Evolutionary conservation across 2,888 invertebrate species (phyloP).

Genomic region (Scrobipalpa costella): DNA sequence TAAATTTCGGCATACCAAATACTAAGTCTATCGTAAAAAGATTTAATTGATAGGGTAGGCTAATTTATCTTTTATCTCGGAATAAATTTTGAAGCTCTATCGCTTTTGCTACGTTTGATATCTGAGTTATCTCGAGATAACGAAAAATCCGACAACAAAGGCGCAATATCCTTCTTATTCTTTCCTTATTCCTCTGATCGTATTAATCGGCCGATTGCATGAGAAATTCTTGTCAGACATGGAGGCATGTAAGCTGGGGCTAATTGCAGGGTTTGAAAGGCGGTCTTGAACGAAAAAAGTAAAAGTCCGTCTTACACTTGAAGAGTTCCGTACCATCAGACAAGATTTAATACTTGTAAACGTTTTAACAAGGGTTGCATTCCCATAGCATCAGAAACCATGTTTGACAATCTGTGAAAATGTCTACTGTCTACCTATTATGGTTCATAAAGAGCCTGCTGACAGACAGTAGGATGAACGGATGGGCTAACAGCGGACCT

Average conservation of each 20-base stretch:
- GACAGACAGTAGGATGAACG: too few species aligned
- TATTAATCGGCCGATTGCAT: slow-evolving; percentile 15
- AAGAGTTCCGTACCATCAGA: neutral
- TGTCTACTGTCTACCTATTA: too few species aligned
- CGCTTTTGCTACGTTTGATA: neutral
- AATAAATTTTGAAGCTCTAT: neutral
- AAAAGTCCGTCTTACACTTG: too few species aligned
- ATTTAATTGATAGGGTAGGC: neutral
- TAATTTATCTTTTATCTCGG: neutral
- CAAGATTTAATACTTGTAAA: too few species aligned
- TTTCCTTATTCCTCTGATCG: slow-evolving; percentile 3
- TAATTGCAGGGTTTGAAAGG: slow-evolving; percentile 12
- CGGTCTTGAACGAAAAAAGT: neutral
- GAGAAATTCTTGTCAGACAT: slow-evolving; percentile 13
- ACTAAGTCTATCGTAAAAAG: too few species aligned
- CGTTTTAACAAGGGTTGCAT: too few species aligned
- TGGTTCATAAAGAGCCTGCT: too few species aligned
- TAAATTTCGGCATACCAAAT: too few species aligned
- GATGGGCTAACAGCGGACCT: too few species aligned
- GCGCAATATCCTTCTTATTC: neutral
- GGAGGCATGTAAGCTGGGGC: neutral
- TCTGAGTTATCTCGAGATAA: slow-evolving; percentile 3
- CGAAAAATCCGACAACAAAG: slow-evolving; percentile 6
- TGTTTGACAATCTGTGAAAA: too few species aligned
- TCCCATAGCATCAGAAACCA: too few species aligned